These are phyloP conservation scores for Pectinophora gossypiella DNA, from an alignment of 1,140 invertebrate species.

Conservation along the genomic window DNA sequence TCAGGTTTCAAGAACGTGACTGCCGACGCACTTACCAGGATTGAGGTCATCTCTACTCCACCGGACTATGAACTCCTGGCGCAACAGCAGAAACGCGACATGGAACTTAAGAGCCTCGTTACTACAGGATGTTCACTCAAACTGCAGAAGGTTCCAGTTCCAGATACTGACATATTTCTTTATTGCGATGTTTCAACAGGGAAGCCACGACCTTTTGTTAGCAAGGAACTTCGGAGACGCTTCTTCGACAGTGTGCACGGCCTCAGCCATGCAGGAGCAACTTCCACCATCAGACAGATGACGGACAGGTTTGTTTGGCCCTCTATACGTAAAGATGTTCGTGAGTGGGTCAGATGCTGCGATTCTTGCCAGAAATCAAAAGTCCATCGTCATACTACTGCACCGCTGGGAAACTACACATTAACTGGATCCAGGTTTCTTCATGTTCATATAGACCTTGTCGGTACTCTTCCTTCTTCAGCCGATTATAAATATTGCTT, in stretches of 20 bases:
- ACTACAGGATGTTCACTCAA: too few relatives aligned
- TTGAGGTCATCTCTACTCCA: neutral
- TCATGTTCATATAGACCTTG: neutral
- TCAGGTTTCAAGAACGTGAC: too few relatives aligned
- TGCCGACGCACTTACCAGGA: too few relatives aligned
- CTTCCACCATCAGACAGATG: neutral
- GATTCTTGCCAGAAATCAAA: neutral
- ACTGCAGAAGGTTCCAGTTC: neutral
- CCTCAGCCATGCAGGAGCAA: neutral
- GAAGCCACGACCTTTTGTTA: neutral
- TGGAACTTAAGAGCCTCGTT: neutral
- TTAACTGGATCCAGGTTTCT: neutral
- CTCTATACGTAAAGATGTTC: neutral
- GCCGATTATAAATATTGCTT: neutral
- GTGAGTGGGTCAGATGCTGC: neutral
- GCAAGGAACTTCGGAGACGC: neutral
- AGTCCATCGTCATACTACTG: neutral
- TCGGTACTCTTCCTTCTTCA: too few relatives aligned
- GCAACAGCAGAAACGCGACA: neutral
- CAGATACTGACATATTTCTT: neutral
- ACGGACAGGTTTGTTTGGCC: neutral
- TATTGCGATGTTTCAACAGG: neutral
- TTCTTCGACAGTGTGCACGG: neutral
- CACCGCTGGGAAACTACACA: neutral
- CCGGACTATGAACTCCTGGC: neutral